Evolutionary conservation across 2,113 vertebrate genomes (phyloP), one percentile per base, ranked within the genome.

Genomic region (Rhagologus leucostigma): DNA sequence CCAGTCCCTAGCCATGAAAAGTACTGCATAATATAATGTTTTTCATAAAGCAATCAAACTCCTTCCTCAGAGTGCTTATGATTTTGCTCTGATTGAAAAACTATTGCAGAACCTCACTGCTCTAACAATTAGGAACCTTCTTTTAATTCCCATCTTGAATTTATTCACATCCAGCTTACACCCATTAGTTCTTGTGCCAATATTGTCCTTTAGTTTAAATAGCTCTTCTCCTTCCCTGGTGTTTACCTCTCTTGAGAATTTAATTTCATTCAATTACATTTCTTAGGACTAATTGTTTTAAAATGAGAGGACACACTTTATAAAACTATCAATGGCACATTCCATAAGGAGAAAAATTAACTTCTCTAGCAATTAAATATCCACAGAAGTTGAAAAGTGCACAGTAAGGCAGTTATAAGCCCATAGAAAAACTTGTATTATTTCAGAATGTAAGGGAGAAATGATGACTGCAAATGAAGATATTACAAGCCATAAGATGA

Each of bases 201-300:
- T 94, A 92, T 89, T 96, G 89, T 95, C 95, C 94, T 93, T 95
- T 55, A 84, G 50, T 65, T 94, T 90, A 95, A 93, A 86, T n/a
- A 95, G 79, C 47, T 93, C 52, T 70, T 80, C 68, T 92, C 42
- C 42, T 69, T 90, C 91, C 71, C 91, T 65, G 68, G 73, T 90
- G 93, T 95, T 93, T 91, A 90, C 50, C 26, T 91, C 90, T 60
- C 76, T 90, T 19, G n/a, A 74, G 82, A 90, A 94, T 95, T 91
- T 91, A 70, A 91, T 95, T 96, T 87, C 47, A 81, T 91, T 88
- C 82, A 93, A 94, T 95, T 91, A 77, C 50, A 90, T 91, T 94
- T 93, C 67, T 90, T 83, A 92, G n/a, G 30, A 90, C 35, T 96
- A 95, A 96, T 91, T 94, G 55, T 86, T 96, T 94, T 77, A 80